These are phyloP conservation scores for Paradisaea rubra DNA, from an alignment of 2,113 vertebrate genomes.

Conservation along the genomic window DNA sequence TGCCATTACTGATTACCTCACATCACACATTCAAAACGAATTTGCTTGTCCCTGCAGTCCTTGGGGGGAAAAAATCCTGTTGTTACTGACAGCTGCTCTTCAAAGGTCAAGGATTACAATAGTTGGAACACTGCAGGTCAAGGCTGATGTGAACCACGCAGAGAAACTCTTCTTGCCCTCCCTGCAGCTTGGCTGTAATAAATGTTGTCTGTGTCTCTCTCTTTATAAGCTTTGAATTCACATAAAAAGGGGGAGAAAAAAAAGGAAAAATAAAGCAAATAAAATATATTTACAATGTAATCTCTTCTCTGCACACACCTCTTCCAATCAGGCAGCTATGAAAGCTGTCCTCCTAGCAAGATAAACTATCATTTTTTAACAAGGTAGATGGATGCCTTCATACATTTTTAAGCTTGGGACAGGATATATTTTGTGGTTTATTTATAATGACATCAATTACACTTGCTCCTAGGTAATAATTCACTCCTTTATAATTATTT, in stretches of 20 bases:
- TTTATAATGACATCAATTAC: constrained; percentile 64
- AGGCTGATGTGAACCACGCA: not conserved
- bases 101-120: constrained; percentile 47
- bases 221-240: constrained; percentile 23
- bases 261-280: not conserved
- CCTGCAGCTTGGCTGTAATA: not conserved
- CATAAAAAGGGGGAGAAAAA: not conserved
- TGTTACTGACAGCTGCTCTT: constrained; percentile 23
- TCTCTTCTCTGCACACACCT: constrained; percentile 27
- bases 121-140: not conserved
- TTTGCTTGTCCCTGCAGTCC: constrained; percentile 8
- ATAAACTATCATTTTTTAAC: constrained; percentile 58
- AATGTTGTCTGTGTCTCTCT: not conserved
- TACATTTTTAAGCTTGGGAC: constrained; percentile 56
- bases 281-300: constrained; percentile 49
- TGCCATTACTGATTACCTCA: constrained; percentile 23
- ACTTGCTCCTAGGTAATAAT: constrained; percentile 50
- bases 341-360: constrained; percentile 52
- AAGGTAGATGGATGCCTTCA: constrained; percentile 51
- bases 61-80: not conserved
- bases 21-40: not conserved
- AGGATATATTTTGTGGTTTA: constrained; percentile 54
- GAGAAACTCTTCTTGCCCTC: not conserved
- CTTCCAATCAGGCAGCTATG: constrained; percentile 50
- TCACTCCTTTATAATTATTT: constrained; percentile 62